A percentile compares a stretch with the other conserved stretches of the same genome.
phyloP scores from a whole-genome alignment of 2,888 invertebrate genomes.

The Megalurothrips usitatus region DNA sequence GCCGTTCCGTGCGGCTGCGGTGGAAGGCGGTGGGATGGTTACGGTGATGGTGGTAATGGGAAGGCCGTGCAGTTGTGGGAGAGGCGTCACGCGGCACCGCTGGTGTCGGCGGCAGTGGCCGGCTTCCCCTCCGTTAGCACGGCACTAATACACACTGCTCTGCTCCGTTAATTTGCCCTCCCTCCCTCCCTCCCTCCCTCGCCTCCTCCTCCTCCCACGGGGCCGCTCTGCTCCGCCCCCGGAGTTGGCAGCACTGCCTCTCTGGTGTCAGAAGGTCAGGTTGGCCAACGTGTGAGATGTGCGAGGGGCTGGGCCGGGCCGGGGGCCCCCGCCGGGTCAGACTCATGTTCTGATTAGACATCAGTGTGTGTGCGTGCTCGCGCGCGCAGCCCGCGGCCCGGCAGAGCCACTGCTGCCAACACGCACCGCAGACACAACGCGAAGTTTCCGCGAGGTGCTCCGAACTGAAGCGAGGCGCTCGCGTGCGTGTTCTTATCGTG shows the following conservation, averaged over 20 bases:
- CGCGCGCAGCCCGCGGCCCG: not conserved
- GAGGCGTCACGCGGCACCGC: no score
- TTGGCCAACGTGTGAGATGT: no score
- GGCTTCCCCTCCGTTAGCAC: no score
- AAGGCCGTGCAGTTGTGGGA: no score
- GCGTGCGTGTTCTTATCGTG: no score
- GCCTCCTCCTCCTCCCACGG: not conserved
- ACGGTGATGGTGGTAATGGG: not conserved
- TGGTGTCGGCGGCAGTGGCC: no score
- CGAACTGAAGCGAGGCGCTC: no score
- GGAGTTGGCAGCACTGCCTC: not conserved
- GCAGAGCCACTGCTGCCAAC: not conserved
- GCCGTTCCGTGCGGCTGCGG: not conserved
- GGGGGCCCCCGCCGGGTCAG: not conserved
- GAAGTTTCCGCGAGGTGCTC: no score
- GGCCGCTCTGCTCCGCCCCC: not conserved
- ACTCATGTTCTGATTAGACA: constrained; percentile 1
- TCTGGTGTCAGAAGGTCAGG: no score
- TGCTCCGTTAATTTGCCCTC: not conserved
- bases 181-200: not conserved
- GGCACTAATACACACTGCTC: no score
- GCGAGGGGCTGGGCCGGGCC: no score
- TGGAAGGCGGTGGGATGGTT: not conserved
- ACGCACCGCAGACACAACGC: no score
- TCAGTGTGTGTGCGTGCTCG: not conserved